Evolutionary conservation across 2,888 invertebrate species (phyloP).

Genomic region (Archaeoteleia sp.): DNA sequence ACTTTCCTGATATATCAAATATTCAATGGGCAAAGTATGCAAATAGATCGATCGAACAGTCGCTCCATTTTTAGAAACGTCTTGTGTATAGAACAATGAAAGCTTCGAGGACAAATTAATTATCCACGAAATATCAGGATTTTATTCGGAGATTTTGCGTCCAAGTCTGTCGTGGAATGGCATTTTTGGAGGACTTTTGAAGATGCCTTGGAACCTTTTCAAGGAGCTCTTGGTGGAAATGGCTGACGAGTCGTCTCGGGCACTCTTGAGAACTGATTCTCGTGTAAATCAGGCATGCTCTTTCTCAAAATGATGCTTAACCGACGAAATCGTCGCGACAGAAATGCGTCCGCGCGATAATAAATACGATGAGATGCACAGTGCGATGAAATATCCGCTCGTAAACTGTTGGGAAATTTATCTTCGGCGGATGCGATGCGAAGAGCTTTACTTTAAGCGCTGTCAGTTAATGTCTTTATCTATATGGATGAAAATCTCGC

Average conservation of each 20-base stretch:
- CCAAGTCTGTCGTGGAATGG: no score
- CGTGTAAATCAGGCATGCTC: slow-evolving; percentile 46
- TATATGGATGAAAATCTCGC: slow-evolving; percentile 49
- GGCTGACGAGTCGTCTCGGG: slow-evolving; percentile 41
- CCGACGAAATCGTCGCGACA: slow-evolving; percentile 48
- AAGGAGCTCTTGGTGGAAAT: slow-evolving; percentile 26
- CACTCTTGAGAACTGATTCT: slow-evolving; percentile 32
- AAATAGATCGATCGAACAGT: slow-evolving; percentile 31
- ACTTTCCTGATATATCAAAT: slow-evolving; percentile 20
- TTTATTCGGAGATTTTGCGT: no score
- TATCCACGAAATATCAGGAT: no score
- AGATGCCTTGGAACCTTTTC: slow-evolving; percentile 24
- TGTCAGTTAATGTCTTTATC: slow-evolving; percentile 51
- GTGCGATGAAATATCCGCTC: slow-evolving; percentile 47
- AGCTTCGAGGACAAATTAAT: no score
- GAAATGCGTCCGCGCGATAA: slow-evolving; percentile 36
- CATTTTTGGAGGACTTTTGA: slow-evolving; percentile 19
- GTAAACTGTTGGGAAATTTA: slow-evolving; percentile 47
- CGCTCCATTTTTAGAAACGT: slow-evolving; percentile 4
- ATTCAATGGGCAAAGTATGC: slow-evolving; percentile 14
- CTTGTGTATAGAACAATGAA: no score
- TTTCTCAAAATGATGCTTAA: slow-evolving; percentile 42
- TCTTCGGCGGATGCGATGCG: slow-evolving; percentile 44
- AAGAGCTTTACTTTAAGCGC: slow-evolving; percentile 46
- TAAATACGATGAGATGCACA: slow-evolving; percentile 46